Base-by-base conservation (phyloP, 2,888 invertebrate genomes). In the Aspidiotus rigidus region DNA sequence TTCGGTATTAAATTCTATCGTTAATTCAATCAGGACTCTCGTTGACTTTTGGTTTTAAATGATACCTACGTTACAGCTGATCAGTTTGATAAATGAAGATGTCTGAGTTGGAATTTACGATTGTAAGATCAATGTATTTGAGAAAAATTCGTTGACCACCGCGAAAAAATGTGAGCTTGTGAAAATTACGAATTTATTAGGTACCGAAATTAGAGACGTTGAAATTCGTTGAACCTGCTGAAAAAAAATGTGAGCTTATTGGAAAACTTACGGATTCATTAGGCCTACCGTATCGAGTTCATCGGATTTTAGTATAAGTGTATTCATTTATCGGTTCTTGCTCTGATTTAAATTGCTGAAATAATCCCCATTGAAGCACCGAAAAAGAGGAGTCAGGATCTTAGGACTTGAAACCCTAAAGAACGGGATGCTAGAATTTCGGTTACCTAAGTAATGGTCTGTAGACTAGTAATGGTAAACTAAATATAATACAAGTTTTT, bases 31-130 rank as follows among this genome's bases (percentile, higher is more conserved):
- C 49, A 44, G 49, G 49, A 44, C 11, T 44, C 49, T 44, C 49
- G 49, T 44, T 44, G 49, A 44, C 49, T 44, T 44, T 44, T 44
- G 49, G 49, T 44, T 44, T 44, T 44, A 44, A 44, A 44, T 44
- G 49, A 44, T 44, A 10, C 49, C 11, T 44, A 44, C 49, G 11
- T 44, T 44, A 10, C 9, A 44, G 49, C 49, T 10, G 49, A 8
- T 44, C 49, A 44, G 49, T 11, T 44, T 44, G 11, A 44, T 44
- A 11, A 44, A 44, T 44, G 49, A 44, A 44, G 49, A 44, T 44
- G 49, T 44, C 49, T 11, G 49, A 44, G 49, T 44, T 44, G 11
- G 49, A 44, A 44, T 44, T 44, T 44, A 44, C 49, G 49, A 44
- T 44, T 44, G 49, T 44, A 44, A 44, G 49, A 44, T 11, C 49